Evolutionary conservation across 2,797 vertebrate genomes (phyloP), one percentile per base, ranked within the genome.

Genomic region (Characodon lateralis): DNA sequence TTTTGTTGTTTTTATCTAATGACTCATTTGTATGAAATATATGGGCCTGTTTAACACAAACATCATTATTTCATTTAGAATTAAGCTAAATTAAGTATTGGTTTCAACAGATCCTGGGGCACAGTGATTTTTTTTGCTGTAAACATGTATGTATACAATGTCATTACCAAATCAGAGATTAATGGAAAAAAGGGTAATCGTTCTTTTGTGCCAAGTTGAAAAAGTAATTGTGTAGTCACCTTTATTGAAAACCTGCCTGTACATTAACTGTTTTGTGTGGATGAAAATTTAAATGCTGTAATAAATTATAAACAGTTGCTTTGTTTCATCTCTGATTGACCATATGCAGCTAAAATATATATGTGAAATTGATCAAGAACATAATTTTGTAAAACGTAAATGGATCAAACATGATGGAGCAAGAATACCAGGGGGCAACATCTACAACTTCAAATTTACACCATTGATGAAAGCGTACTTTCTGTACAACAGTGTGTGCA

Each of bases 181-280:
- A 77, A 86, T 85, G n/a, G 2, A n/a, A 22, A 83, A 70, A 87
- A 84, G 82, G 80, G 78, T 86, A 68, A 85, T 85, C 78, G 84
- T 92, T 84, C 76, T 84, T 84, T 78, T 90, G 93, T 95, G 93
- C 94, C 91, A 94, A 92, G 79, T 85, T 88, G 58, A 90, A 85
- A 71, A 88, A 92, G 46, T 89, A 76, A 85, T 79, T 80, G 81
- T 92, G 78, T 88, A 76, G 76, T 90, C 76, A 82, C 83, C 83
- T 90, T 86, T 88, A 76, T 77, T 84, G 78, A 86, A 74, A 85
- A 82, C 86, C 81, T 90, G 77, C 83, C 82, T 95, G 89, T 94
- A 92, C 88, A 93, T 80, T 89, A 69, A 88, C 87, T 48, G 90
- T 85, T 89, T 89, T 82, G 82, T 91, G 86, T 91, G 87, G 86